Evolutionary conservation across 2,888 invertebrate genomes (phyloP), one percentile per base, ranked within the genome.

Genomic region (Synergus japonicus): DNA sequence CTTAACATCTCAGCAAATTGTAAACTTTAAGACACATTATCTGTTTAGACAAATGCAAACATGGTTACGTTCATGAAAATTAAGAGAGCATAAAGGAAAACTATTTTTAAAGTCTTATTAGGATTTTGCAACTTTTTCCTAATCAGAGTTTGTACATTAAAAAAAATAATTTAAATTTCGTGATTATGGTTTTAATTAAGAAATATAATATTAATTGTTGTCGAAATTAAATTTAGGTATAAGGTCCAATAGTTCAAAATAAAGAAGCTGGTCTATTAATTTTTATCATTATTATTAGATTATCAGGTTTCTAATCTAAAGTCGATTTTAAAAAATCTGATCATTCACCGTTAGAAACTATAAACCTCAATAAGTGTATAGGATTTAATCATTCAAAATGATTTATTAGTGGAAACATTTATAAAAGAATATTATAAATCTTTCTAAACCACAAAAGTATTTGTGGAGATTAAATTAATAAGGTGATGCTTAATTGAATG

Each of bases 1-100:
- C 43, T 41, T 29, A 4, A 37, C 15, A 15, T 37, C 37, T n/a
- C 37, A 54, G 54, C 54, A 54, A 73, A 54, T 73, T n/a, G 8
- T 46, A 8, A 54, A 69, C 37, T 69, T 49, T 69, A 13, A 46
- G 54, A 73, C 10, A 54, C 54, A 54, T 13, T 49, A 22, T 49
- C 49, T 69, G n/a, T 37, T 54, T 37, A 73, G 54, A 54, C 54
- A 73, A 73, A 54, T 73, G 73, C 54, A 73, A 73, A 54, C 37
- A 22, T 49, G 29, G 46, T 73, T 73, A 54, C 73, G 73, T 73
- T 73, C 54, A 73, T 73, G 73, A 73, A 18, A 73, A 54, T 73
- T 37, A 73, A 73, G 54, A 54, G 54, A 73, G 73, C 73, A 73
- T 73, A 37, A 54, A 73, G 37, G 12, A 54, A 43, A 73, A 73